phyloP scores from a whole-genome alignment of 2,797 vertebrate genomes.

The Rhinophrynus dorsalis region DNA sequence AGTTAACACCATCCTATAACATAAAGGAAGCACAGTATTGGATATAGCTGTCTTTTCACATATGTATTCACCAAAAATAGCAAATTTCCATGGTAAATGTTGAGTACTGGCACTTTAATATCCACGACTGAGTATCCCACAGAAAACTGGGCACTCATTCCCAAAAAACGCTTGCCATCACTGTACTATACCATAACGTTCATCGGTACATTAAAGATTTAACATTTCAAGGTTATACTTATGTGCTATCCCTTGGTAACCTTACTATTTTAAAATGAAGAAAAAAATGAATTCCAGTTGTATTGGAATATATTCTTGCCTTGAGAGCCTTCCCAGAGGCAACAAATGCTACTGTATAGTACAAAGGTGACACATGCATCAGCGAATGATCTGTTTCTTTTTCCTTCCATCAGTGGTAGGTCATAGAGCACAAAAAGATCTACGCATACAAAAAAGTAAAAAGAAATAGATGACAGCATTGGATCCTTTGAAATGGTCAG shows the following conservation, averaged over 20 bases:
- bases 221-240: constrained; percentile 17
- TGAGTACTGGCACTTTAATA: no score
- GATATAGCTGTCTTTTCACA: no score
- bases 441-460: constrained; percentile 23
- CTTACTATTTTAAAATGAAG: background rate
- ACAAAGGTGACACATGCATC: constrained; percentile 20
- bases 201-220: constrained; percentile 4
- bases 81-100: no score
- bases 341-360: constrained; percentile 11
- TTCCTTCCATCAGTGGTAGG: constrained; percentile 30
- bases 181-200: background rate
- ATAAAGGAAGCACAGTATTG: no score
- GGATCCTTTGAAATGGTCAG: constrained; percentile 13
- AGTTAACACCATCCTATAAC: no score
- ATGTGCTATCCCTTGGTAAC: background rate
- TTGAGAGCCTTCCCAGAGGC: constrained; percentile 38
- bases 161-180: no score
- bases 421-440: constrained; percentile 24
- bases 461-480: background rate
- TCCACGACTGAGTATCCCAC: no score
- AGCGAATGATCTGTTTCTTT: constrained; percentile 7
- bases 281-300: constrained; percentile 11
- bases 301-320: constrained; percentile 8
- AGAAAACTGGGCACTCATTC: no score
- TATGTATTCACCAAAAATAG: no score